Evolutionary conservation across 2,797 vertebrate genomes (phyloP).

Genomic region (Octomys mimax): DNA sequence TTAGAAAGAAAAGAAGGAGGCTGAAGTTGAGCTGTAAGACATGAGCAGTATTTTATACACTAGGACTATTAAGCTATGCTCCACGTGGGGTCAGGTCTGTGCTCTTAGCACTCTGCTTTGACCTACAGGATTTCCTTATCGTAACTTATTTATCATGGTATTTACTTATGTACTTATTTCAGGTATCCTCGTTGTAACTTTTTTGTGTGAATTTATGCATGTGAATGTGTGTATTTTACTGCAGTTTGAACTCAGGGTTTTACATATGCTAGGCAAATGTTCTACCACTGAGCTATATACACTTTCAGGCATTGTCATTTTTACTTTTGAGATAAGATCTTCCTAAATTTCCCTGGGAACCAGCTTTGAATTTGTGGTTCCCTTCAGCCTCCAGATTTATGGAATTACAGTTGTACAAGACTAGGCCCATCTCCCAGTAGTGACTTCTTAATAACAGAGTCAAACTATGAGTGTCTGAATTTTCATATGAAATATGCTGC

Average conservation of each 20-base stretch:
- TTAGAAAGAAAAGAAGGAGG: background rate
- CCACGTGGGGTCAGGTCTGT: background rate
- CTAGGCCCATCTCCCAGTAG: background rate
- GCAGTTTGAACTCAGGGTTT: background rate
- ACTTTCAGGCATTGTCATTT: background rate
- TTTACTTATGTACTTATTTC: background rate
- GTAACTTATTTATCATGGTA: background rate
- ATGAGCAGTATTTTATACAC: slow-evolving; percentile 1
- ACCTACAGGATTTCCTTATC: background rate
- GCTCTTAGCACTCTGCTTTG: too few species aligned
- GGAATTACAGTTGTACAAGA: background rate
- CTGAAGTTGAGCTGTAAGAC: background rate
- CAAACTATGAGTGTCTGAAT: slow-evolving; percentile 35
- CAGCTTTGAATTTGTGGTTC: background rate
- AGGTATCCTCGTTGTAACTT: background rate
- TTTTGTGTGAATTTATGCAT: background rate
- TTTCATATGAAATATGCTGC: slow-evolving; percentile 36
- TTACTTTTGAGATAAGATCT: background rate
- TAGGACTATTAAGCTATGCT: background rate
- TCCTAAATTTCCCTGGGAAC: background rate
- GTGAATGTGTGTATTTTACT: background rate
- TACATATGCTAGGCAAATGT: background rate
- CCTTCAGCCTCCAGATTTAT: background rate
- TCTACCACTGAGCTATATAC: background rate
- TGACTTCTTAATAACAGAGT: slow-evolving; percentile 49